Conservation (phyloP, 2,888 invertebrate genomes). For the Xanthorhoe spadicearia region DNA sequence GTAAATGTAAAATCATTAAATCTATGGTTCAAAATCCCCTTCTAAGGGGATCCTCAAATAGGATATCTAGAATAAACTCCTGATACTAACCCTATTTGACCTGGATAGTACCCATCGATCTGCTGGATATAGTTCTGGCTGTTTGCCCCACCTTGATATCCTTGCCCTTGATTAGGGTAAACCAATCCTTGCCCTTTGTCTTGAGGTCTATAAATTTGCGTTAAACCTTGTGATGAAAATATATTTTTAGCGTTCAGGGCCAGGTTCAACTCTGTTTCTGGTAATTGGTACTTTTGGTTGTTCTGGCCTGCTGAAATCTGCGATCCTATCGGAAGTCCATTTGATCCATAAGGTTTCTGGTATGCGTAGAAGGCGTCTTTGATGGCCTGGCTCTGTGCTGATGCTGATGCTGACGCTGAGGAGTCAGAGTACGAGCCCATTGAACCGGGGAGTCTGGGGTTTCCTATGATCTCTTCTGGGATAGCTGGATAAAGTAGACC, state of each 20-base stretch:
- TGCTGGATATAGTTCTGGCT: constrained; percentile 8
- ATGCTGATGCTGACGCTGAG: neutral
- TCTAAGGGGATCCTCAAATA: too few relatives aligned
- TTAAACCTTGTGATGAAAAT: neutral
- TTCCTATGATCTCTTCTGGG: neutral
- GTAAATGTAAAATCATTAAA: neutral
- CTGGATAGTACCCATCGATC: neutral
- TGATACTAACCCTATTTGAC: constrained; percentile 13
- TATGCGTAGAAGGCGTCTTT: constrained; percentile 13
- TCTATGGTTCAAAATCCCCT: too few relatives aligned
- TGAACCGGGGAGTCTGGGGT: neutral
- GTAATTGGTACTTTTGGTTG: constrained; percentile 16
- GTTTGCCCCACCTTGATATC: constrained; percentile 10
- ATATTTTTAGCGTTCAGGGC: neutral
- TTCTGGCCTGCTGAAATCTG: constrained; percentile 15
- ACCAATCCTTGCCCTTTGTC: neutral
- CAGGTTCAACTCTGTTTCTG: neutral
- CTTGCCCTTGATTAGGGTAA: constrained; percentile 3
- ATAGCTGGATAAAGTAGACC: constrained; percentile 11
- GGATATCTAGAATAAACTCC: too few relatives aligned
- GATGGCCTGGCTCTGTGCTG: constrained; percentile 15
- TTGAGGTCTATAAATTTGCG: neutral
- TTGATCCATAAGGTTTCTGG: constrained; percentile 8
- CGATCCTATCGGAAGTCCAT: constrained; percentile 2
- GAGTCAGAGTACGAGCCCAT: constrained; percentile 1